Conservation (phyloP, 2,888 invertebrate genomes). For the Ennomos erosarius region DNA sequence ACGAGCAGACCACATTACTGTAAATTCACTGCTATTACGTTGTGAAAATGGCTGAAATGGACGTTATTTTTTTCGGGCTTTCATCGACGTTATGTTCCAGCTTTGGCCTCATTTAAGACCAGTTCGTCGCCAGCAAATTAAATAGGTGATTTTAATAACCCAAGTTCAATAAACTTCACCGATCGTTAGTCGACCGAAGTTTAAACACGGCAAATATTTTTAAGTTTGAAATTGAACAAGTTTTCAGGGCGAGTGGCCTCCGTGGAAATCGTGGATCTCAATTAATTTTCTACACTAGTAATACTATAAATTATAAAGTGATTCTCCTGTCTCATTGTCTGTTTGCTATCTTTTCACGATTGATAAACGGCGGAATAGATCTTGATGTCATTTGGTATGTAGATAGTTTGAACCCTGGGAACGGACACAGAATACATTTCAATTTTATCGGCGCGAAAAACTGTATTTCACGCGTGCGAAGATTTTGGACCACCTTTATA, state of each 20-base stretch:
- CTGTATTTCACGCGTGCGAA: no score
- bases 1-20: conserved; percentile 30
- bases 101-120: conserved; percentile 13
- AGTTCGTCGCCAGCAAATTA: conserved; percentile 11
- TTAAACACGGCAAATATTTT: conserved; percentile 13
- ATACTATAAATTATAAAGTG: no score
- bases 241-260: conserved; percentile 6
- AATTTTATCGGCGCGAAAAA: no score
- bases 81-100: conserved; percentile 6
- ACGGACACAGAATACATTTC: no score
- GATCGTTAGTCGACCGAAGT: conserved; percentile 15
- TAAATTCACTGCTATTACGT: conserved; percentile 22
- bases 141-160: conserved; percentile 28
- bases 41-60: conserved; percentile 16
- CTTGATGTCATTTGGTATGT: no score
- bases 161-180: conserved; percentile 26
- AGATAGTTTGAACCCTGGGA: no score
- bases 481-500: no score
- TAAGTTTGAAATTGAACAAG: conserved; percentile 13
- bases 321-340: no score
- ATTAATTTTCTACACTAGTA: background rate
- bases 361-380: no score
- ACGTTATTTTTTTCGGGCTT: conserved; percentile 16
- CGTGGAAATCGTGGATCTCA: background rate
- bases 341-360: no score